These are phyloP conservation scores for Toxonevra muliebris DNA, from an alignment of 2,888 invertebrate species.

Conservation along the genomic window DNA sequence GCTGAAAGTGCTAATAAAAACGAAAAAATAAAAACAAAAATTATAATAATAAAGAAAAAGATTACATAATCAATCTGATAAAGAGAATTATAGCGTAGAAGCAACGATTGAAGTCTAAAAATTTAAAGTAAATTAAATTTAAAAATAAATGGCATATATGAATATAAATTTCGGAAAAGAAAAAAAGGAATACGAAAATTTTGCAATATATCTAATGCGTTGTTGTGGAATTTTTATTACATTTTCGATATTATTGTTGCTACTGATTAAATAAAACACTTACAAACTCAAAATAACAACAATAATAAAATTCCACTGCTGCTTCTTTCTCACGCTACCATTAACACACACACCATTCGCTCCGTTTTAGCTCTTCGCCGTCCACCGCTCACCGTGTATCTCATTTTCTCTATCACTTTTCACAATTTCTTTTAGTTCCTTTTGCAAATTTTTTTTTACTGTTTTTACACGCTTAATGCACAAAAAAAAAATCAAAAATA, in stretches of 20 bases:
- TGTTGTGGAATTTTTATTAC: no score
- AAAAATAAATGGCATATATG: no score
- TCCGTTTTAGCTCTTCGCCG: background rate
- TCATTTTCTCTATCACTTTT: background rate
- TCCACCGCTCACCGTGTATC: no score
- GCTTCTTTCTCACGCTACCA: background rate
- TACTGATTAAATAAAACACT: background rate
- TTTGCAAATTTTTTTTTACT: no score
- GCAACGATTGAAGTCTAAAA: no score
- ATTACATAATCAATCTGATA: no score
- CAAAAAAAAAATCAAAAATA: conserved; percentile 40
- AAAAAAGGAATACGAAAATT: no score
- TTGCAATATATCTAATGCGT: no score
- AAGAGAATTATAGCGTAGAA: no score
- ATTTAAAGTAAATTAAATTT: no score
- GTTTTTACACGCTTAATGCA: conserved; percentile 22
- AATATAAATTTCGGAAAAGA: no score
- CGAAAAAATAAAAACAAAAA: background rate
- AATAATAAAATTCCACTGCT: background rate
- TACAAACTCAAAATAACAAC: background rate
- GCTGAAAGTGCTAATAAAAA: background rate
- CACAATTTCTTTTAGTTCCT: background rate
- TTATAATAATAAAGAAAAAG: background rate
- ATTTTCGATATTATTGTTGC: no score
- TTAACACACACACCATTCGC: background rate